A percentile compares a stretch with the other conserved stretches of the same genome.
Evolutionary conservation across 2,113 vertebrate genomes (phyloP).

Genomic region (Oceanodroma tethys): DNA sequence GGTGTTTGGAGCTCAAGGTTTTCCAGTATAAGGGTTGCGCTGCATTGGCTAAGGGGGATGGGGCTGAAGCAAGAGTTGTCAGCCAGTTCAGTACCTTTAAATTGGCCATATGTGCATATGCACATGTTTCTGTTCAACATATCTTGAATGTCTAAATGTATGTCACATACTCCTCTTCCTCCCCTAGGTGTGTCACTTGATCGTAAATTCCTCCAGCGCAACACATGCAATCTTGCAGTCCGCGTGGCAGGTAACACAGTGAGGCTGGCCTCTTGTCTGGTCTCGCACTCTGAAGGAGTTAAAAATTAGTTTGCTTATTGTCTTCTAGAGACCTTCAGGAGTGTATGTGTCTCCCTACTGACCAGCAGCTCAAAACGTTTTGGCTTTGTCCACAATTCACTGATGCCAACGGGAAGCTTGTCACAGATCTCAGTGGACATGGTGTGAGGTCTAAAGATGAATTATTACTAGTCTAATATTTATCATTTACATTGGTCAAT

Average conservation of each 20-base stretch:
- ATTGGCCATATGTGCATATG: not conserved
- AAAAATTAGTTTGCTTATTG: not conserved
- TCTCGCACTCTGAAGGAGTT: not conserved
- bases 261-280: not conserved
- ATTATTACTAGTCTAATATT: not conserved
- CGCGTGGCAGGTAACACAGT: not conserved
- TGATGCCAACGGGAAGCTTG: not conserved
- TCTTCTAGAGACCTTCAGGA: not conserved
- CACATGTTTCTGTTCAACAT: fast-evolving
- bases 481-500: not conserved
- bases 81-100: not conserved
- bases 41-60: not conserved
- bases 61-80: not conserved
- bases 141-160: not conserved
- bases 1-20: not conserved
- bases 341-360: not conserved
- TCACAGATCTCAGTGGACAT: not conserved
- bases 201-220: not conserved
- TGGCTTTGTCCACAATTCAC: not conserved
- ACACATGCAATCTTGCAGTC: fast-evolving
- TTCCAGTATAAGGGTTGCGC: not conserved
- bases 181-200: not conserved
- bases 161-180: not conserved
- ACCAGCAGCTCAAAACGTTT: not conserved
- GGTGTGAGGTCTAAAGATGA: not conserved